Conservation (phyloP, 2,797 vertebrate species). For the Megalops cyprinoides region DNA sequence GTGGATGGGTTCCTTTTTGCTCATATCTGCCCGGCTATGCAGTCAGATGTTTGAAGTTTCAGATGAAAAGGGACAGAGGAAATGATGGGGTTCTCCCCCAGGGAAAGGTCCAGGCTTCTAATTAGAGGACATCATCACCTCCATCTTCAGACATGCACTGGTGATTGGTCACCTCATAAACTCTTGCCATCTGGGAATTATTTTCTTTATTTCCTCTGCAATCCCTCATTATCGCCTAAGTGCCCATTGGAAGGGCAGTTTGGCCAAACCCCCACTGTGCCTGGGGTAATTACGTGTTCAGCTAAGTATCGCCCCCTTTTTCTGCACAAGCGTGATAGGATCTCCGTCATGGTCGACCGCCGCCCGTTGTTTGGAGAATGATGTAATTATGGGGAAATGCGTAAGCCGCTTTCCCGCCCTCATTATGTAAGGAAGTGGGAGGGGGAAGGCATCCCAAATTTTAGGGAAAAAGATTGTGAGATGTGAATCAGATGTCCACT, state of each 20-base stretch:
- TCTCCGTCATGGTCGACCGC: slow-evolving; percentile 55
- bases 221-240: slow-evolving; percentile 28
- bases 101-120: slow-evolving; percentile 40
- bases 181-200: slow-evolving; percentile 28
- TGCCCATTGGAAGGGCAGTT: background rate
- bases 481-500: slow-evolving; percentile 54
- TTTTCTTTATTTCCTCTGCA: slow-evolving; percentile 14
- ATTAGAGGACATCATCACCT: slow-evolving; percentile 47
- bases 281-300: slow-evolving; percentile 33
- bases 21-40: slow-evolving; percentile 9
- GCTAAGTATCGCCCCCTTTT: slow-evolving; percentile 22
- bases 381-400: slow-evolving; percentile 65
- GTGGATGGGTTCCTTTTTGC: background rate
- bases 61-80: slow-evolving; percentile 37
- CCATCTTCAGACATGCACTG: slow-evolving; percentile 25
- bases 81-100: slow-evolving; percentile 38
- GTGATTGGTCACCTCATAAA: slow-evolving; percentile 23
- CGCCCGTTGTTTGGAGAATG: slow-evolving; percentile 67
- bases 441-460: slow-evolving; percentile 43
- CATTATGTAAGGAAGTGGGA: slow-evolving; percentile 55
- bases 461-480: slow-evolving; percentile 47
- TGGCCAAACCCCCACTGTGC: background rate
- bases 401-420: slow-evolving; percentile 38
- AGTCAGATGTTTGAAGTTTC: slow-evolving; percentile 22
- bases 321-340: slow-evolving; percentile 55